Base-by-base conservation (phyloP, 2,113 vertebrate species). In the Blennius ocellaris region DNA sequence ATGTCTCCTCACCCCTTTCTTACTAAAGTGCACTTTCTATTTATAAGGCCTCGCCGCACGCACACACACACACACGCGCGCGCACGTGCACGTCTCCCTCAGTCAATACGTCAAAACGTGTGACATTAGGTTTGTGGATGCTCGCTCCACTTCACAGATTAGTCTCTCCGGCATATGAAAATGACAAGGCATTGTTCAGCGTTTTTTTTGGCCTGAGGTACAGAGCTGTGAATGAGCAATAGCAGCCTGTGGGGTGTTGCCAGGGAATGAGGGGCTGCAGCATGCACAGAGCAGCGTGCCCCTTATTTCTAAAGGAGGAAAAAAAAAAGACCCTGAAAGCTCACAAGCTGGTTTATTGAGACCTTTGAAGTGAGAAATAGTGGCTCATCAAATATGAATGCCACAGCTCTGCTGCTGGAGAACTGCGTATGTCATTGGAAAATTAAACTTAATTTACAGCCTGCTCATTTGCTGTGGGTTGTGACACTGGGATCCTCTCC, bases 361-460 rank as follows among this genome's bases (percentile, higher is more conserved):
- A 78, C 68, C 80, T 90, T 89, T 92, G 85, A 89, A 81, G 85
- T 85, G 83, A 77, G 52, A 79, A 83, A 73, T 70, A 65, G 75
- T 50, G 66, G 52, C 82, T 86, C 69, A 85, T 86, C 82, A 88
- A 88, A 88, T 86, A 87, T 86, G 72, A 82, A 86, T 85, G 78
- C 60, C 50, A 55, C 71, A 63, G 59, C 67, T 52, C 52, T 65
- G 49, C 61, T 72, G 76, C 69, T 60, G 69, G 43, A 59, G 45
- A 77, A 85, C 79, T 80, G 80, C 66, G 73, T 89, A 87, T 85
- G 73, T 90, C 76, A 87, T 87, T 82, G 77, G 76, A 69, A 87
- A 85, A 84, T 86, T 79, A 57, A 76, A 76, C 55, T 69, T 74
- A 69, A 81, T 88, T 84, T 80, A 68, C 60, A 57, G 69, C 51